These are phyloP conservation scores for Alloscopus bannaensis DNA, from an alignment of 2,888 invertebrate genomes.

Conservation along the genomic window DNA sequence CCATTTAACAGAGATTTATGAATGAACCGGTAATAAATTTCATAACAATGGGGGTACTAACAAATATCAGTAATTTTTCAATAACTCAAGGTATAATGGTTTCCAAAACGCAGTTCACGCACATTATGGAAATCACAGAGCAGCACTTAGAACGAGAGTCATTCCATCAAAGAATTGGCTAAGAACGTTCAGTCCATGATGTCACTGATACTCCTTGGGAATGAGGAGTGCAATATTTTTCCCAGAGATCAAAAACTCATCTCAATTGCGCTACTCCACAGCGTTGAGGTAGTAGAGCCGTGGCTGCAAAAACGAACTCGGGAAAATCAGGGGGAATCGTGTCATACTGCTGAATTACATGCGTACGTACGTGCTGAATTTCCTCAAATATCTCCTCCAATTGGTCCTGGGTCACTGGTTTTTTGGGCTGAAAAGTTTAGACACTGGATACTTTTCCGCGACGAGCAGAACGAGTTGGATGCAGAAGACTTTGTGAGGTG, in stretches of 20 bases:
- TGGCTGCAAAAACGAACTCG: constrained; percentile 73
- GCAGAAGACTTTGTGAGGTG: constrained; percentile 75
- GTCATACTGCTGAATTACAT: constrained; percentile 78
- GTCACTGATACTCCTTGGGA: constrained; percentile 58
- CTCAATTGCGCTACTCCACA: constrained; percentile 83
- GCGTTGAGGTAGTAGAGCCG: constrained; percentile 80
- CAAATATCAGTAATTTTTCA: background rate
- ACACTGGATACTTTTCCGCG: constrained; percentile 75
- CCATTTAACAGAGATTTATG: no score
- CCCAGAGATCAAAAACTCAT: constrained; percentile 80
- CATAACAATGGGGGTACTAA: background rate
- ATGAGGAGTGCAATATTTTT: constrained; percentile 80
- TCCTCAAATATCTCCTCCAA: constrained; percentile 77
- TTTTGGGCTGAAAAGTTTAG: constrained; percentile 80
- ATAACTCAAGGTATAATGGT: constrained; percentile 45
- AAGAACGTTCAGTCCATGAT: constrained; percentile 12
- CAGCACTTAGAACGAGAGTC: constrained; percentile 16
- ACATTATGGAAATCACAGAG: constrained; percentile 41
- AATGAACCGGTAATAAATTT: no score
- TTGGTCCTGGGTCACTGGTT: constrained; percentile 76
- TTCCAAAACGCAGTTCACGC: constrained; percentile 36
- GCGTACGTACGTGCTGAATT: constrained; percentile 74
- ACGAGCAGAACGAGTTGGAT: constrained; percentile 70
- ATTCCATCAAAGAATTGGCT: constrained; percentile 18
- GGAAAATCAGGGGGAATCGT: constrained; percentile 60